phyloP scores from a whole-genome alignment of 1,140 invertebrate genomes.

The Armadillidium nasatum region DNA sequence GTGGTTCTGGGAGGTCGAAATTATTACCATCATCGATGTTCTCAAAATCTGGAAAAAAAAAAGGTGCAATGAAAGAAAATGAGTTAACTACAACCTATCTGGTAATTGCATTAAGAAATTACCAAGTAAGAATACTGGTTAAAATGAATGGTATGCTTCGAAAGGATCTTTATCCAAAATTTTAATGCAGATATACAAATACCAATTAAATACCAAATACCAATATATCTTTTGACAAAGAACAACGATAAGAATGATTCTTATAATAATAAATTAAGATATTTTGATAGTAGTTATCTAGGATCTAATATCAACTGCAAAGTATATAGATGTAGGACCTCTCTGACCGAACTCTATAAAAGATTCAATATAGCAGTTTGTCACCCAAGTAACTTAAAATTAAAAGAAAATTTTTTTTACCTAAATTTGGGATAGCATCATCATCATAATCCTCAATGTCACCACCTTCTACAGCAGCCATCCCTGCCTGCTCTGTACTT shows the following conservation, averaged over 20 bases:
- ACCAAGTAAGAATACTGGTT: background rate
- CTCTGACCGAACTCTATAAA: too few species aligned
- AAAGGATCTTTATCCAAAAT: background rate
- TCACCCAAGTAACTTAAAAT: too few species aligned
- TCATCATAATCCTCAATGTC: slow-evolving; percentile 19
- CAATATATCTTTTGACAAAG: too few species aligned
- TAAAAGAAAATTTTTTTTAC: background rate
- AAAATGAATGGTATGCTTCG: too few species aligned
- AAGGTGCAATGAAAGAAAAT: slow-evolving; percentile 2
- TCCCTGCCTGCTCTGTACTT: slow-evolving; percentile 17
- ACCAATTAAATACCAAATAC: too few species aligned
- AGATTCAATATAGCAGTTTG: too few species aligned
- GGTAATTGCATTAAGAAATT: background rate
- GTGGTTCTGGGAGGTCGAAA: slow-evolving; percentile 37
- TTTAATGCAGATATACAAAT: too few species aligned
- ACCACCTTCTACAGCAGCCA: slow-evolving; percentile 19
- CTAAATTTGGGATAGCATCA: slow-evolving; percentile 30
- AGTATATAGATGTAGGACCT: too few species aligned
- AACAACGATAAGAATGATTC: too few species aligned
- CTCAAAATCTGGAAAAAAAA: background rate
- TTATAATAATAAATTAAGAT: too few species aligned
- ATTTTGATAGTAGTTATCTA: too few species aligned
- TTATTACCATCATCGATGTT: slow-evolving; percentile 11
- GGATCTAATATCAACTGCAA: too few species aligned
- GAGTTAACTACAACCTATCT: background rate